A percentile compares a stretch with the other conserved stretches of the same genome.
These are phyloP conservation scores for Xyrichtys novacula DNA, from an alignment of 2,797 vertebrate genomes.

Conservation along the genomic window DNA sequence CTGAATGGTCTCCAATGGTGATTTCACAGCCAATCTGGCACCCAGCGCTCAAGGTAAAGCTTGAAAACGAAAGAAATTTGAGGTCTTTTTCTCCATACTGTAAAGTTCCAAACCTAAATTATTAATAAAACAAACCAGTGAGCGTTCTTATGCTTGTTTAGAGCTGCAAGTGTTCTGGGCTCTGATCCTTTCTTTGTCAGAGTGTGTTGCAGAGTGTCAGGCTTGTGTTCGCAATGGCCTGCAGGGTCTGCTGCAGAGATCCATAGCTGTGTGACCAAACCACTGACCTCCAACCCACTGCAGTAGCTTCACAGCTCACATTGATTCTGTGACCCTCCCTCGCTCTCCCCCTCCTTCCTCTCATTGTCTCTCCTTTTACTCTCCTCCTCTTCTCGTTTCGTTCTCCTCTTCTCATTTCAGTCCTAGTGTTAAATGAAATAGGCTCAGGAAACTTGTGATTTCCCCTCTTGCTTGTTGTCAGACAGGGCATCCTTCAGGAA, in stretches of 20 bases:
- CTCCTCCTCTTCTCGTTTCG: conserved; percentile 16
- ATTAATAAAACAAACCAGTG: conserved; percentile 33
- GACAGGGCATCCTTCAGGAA: conserved; percentile 50
- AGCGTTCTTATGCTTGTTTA: conserved; percentile 49
- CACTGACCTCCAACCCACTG: conserved; percentile 70
- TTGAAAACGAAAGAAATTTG: conserved; percentile 31
- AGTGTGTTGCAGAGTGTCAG: conserved; percentile 34
- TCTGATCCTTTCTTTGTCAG: conserved; percentile 34
- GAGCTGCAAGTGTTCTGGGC: conserved; percentile 28
- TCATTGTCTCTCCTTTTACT: conserved; percentile 58
- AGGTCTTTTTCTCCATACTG: conserved; percentile 21
- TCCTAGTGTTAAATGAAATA: conserved; percentile 62
- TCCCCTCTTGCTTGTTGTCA: conserved; percentile 59
- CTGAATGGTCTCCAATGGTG: conserved; percentile 55
- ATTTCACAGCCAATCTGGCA: conserved; percentile 60
- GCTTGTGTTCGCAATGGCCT: conserved; percentile 47
- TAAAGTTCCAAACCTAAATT: conserved; percentile 29
- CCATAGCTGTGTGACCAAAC: conserved; percentile 64
- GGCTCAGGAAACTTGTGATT: conserved; percentile 50
- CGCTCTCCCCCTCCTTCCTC: conserved; percentile 18
- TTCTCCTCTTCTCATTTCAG: conserved; percentile 25
- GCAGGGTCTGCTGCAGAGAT: conserved; percentile 57
- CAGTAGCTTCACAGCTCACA: conserved; percentile 67
- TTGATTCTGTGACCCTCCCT: conserved; percentile 64
- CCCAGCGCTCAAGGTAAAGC: conserved; percentile 34